Base-by-base conservation (phyloP, 2,797 vertebrate species). In the Decapterus maruadsi region DNA sequence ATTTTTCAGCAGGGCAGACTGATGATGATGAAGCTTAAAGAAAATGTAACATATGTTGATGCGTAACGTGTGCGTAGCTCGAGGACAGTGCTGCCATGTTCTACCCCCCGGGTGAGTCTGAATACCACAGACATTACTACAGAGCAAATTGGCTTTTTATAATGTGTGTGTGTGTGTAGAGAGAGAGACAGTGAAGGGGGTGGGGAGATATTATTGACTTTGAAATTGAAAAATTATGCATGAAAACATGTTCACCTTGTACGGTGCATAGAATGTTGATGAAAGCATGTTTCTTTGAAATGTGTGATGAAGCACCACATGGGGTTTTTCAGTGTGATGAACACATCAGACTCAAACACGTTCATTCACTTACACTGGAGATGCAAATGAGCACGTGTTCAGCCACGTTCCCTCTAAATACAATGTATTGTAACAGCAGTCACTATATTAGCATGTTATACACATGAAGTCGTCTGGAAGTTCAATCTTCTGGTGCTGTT, bases 141-240 rank as follows among this genome's bases (percentile, higher is more conserved):
- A 62, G 8, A 77, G 54, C 63, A 69, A 74, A 75, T 57, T 8
- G 36, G 59, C 56, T 72, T 57, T 8, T 63, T 62, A 10, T 19
- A 40, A 38, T 14, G n/a, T 19, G 42, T 57, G n/a, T 22, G 57
- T 53, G 6, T 43, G 26, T 34, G 40, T 46, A 12, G 29, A 8
- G 36, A 4, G 38, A 8, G 13, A 6, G 56, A 11, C 19, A 6
- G 57, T 1, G 36, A 12, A 5, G 14, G 1, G 5, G 6, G 26
- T 4, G 48, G 58, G 26, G 58, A 72, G 20, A 81, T 87, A 84
- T 87, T 22, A 26, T 31, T 72, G 53, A 11, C 38, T 13, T 10
- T 74, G 29, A 78, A 80, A 81, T 79, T 75, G 67, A 72, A 78
- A 82, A 79, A 53, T 0, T n/a, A 75, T 63, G 62, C 68, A 42